Base-by-base conservation (phyloP, 2,113 vertebrate species). In the Cercopithecus mona region DNA sequence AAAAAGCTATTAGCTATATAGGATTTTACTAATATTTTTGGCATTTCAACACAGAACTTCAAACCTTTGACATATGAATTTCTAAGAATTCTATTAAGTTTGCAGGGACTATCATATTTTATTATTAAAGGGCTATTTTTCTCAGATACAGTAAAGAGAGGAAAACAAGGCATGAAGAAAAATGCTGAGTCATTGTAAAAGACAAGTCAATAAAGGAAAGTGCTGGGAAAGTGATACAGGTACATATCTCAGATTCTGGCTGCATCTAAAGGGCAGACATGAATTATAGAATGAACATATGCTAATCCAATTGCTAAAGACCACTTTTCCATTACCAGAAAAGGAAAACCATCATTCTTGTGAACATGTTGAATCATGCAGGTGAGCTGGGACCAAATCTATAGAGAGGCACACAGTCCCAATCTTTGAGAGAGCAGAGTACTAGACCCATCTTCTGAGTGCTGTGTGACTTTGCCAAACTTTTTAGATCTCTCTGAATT, bases 141-240 rank as follows among this genome's bases (percentile, higher is more conserved):
- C 70, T 83, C 79, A 88, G 91, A 86, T 30, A 80, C 9, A 70
- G 14, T 79, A 40, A 43, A 78, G 35, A 66, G 7, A 4, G 13
- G 20, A 43, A n/a, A 45, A 16, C 8, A 4, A 13, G 9, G 48
- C 43, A 22, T 72, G 22, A 57, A 70, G 76, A 30, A 76, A 86
- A 97, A 64, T 87, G 68, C 55, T 68, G 79, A 97, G 48, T 91
- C 83, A 88, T 8, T 59, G 5, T 6, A 93, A 75, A 92, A 94
- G 48, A 79, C 3, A 32, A 89, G 35, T 13, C 32, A 81, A 85
- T 87, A 87, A 13, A 76, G 27, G 83, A 61, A 72, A 88, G 38
- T 22, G 4, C 18, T 45, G 48, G 75, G 59, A 23, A 94, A 87
- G 35, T n/a, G 14, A 83, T 68, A 83, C 3, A 55, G 61, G 88